Evolutionary conservation across 2,888 invertebrate genomes (phyloP).

Genomic region (Leptogaster cylindrica): DNA sequence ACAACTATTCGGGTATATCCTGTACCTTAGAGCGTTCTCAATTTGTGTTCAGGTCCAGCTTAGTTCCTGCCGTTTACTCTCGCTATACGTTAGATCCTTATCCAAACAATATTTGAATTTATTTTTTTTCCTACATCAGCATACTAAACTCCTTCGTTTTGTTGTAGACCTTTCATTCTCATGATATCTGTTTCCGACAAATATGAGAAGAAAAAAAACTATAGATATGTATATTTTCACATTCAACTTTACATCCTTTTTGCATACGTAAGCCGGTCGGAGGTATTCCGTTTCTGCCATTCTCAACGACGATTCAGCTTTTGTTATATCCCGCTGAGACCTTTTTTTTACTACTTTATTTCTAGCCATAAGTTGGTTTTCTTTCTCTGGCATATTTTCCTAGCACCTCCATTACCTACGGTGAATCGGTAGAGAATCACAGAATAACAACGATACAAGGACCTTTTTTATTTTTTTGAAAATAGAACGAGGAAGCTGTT

Average conservation of each 20-base stretch:
- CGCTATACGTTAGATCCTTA: too few species aligned
- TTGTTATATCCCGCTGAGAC: not conserved
- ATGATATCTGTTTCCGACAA: slow-evolving; percentile 1
- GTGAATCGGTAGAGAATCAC: not conserved
- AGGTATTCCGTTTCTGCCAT: not conserved
- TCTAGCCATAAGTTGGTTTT: not conserved
- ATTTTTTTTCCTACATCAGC: too few species aligned
- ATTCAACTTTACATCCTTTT: slow-evolving; percentile 4
- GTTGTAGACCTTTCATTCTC: not conserved
- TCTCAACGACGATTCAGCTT: not conserved
- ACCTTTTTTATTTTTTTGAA: too few species aligned
- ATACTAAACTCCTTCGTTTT: too few species aligned
- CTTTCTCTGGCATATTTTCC: not conserved
- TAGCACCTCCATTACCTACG: not conserved
- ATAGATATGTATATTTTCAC: too few species aligned
- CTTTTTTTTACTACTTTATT: not conserved
- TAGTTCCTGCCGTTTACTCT: too few species aligned
- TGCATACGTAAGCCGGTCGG: not conserved
- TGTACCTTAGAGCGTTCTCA: too few species aligned
- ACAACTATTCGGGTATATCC: too few species aligned
- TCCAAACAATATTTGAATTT: too few species aligned
- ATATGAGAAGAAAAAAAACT: slow-evolving; percentile 1
- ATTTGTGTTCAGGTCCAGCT: too few species aligned
- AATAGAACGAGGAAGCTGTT: not conserved
- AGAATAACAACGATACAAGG: too few species aligned